Evolutionary conservation across 2,888 invertebrate species (phyloP), one percentile per base, ranked within the genome.

Genomic region (Tetheella fluctuosa): DNA sequence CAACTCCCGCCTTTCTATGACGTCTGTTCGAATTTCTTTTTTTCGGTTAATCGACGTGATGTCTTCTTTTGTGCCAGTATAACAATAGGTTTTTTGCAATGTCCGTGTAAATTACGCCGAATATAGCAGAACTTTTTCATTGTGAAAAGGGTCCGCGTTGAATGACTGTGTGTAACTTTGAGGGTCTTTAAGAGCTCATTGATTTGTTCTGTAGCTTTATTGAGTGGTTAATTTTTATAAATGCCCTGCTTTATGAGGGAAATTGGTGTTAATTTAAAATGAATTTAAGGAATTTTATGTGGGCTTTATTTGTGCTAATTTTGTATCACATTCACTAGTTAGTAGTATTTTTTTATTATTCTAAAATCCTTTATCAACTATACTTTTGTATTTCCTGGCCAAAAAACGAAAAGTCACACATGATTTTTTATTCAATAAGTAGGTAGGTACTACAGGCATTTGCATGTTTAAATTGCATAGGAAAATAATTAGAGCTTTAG

Each of bases 71-170:
- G 88, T 91, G 84, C 77, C 79, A 69, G 76, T 68, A 13, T 34
- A 78, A 91, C 91, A 92, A 91, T 85, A 65, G 86, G 62, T 80
- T 90, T 92, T 91, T 91, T 89, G 90, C 90, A 83, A 81, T 68
- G 48, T 20, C 20, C 48, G 74, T 84, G 80, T 85, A 89, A 90
- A 90, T 87, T 87, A 84, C 81, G 48, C 20, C 48, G 48, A 48
- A 17, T 25, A 80, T 77, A 81, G 83, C 77, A 76, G 80, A 77
- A 76, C 74, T 76, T 80, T 85, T 87, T 88, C 86, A 83, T 74
- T 63, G 68, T 74, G 48, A 20, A 79, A 83, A 79, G 82, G 79
- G 73, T 71, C 73, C 62, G 20, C 1, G 71, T 65, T 82, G 82
- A 85, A 85, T 89, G 86, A 84, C 73, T 83, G 77, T 75, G 84